These are phyloP conservation scores for Chondrilla cf. caribensis DNA, from an alignment of 37 sponge, comb jelly and placozoan species.

Conservation along the genomic window DNA sequence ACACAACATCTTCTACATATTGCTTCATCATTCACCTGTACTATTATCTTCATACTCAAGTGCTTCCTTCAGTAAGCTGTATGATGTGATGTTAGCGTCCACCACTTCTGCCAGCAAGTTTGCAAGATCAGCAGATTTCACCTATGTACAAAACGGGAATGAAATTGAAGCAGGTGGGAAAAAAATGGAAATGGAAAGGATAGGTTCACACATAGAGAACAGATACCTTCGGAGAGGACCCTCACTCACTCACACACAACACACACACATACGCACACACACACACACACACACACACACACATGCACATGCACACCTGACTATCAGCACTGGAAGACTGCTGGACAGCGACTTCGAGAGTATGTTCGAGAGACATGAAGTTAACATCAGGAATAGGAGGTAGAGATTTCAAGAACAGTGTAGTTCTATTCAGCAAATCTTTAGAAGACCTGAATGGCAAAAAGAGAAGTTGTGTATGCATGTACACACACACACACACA, in stretches of 20 bases:
- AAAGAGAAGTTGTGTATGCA: not conserved
- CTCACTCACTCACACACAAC: not conserved
- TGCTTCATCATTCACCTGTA: too few relatives aligned
- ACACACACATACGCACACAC: not conserved
- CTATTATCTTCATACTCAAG: too few relatives aligned
- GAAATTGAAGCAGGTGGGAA: too few relatives aligned
- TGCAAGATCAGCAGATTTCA: not conserved
- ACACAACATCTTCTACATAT: too few relatives aligned
- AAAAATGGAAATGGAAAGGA: too few relatives aligned
- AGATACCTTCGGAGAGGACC: not conserved
- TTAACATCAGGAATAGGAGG: not conserved
- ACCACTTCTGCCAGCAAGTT: not conserved
- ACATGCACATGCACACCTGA: not conserved
- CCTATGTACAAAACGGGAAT: too few relatives aligned
- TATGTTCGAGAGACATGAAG: not conserved
- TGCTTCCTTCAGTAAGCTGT: too few relatives aligned
- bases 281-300: slow-evolving; percentile 13
- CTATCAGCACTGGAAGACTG: not conserved
- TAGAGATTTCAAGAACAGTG: not conserved
- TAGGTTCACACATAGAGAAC: too few relatives aligned
- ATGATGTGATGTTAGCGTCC: not conserved
- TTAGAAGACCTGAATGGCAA: not conserved
- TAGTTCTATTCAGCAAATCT: not conserved
- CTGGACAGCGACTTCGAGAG: not conserved
- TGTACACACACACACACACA: too few relatives aligned